phyloP scores from a whole-genome alignment of 2,113 vertebrate species.

The Heliornis fulica region DNA sequence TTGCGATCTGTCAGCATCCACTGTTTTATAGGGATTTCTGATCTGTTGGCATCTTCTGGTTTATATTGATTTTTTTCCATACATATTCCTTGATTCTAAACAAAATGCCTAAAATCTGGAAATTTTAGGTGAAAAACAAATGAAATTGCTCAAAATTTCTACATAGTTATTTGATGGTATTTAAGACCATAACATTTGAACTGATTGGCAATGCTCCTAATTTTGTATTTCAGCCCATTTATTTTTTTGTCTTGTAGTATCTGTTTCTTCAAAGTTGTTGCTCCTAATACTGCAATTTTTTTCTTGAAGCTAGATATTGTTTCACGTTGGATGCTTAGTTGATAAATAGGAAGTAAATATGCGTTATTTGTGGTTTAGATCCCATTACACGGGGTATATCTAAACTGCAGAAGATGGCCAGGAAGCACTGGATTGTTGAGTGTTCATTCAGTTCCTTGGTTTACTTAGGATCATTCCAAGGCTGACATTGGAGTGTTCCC shows the following conservation, averaged over 20 bases:
- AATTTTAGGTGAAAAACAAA: background rate
- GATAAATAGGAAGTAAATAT: background rate
- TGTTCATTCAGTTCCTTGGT: background rate
- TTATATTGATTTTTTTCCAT: background rate
- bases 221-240: background rate
- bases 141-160: background rate
- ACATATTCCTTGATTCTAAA: background rate
- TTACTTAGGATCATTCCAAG: background rate
- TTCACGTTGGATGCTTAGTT: background rate
- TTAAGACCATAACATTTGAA: background rate
- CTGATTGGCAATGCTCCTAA: background rate
- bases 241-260: background rate
- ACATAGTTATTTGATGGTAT: background rate
- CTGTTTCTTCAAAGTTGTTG: background rate
- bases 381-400: fast-evolving
- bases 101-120: background rate
- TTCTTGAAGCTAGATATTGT: background rate
- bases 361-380: background rate
- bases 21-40: background rate
- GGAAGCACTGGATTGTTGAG: background rate
- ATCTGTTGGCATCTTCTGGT: background rate
- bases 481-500: background rate
- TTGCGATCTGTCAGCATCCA: background rate
- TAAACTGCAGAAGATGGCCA: background rate
- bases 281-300: background rate